These are phyloP conservation scores for Omphaloscelis lunosa DNA, from an alignment of 2,888 invertebrate genomes.

Conservation along the genomic window DNA sequence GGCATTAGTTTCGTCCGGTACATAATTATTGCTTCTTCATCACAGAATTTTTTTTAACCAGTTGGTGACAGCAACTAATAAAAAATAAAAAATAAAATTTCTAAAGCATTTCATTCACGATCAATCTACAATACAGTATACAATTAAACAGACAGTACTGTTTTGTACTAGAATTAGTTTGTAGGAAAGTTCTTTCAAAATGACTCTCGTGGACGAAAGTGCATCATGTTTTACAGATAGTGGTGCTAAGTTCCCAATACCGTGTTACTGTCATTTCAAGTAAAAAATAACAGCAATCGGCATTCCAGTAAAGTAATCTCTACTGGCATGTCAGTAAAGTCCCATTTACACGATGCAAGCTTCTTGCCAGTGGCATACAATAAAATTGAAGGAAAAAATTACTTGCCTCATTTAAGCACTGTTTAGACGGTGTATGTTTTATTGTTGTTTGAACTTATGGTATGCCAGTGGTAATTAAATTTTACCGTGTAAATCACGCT, in stretches of 20 bases:
- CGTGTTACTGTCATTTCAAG: background rate
- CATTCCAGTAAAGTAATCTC: conserved; percentile 10
- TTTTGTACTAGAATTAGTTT: background rate
- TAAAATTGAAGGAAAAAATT: background rate
- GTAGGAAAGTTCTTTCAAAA: background rate
- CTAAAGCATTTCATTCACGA: background rate
- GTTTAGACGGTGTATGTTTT: background rate
- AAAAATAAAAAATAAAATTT: background rate
- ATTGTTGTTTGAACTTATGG: background rate
- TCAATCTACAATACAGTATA: background rate
- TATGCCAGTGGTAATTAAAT: background rate
- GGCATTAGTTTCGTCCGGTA: background rate
- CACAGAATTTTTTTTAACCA: conserved; percentile 2
- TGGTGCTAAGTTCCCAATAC: conserved; percentile 6
- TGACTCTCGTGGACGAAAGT: conserved; percentile 9
- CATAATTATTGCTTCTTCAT: background rate
- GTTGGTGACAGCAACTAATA: background rate
- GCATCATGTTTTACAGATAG: conserved; percentile 9
- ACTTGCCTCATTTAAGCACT: background rate
- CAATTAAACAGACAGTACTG: background rate
- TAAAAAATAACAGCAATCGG: background rate
- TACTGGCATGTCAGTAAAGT: conserved; percentile 19
- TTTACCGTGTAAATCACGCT: background rate
- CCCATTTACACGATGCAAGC: conserved; percentile 3
- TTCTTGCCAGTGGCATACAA: background rate